A percentile compares a stretch with the other conserved stretches of the same genome.
phyloP scores from a whole-genome alignment of 2,888 invertebrate genomes.

The Drosophila ezoana region DNA sequence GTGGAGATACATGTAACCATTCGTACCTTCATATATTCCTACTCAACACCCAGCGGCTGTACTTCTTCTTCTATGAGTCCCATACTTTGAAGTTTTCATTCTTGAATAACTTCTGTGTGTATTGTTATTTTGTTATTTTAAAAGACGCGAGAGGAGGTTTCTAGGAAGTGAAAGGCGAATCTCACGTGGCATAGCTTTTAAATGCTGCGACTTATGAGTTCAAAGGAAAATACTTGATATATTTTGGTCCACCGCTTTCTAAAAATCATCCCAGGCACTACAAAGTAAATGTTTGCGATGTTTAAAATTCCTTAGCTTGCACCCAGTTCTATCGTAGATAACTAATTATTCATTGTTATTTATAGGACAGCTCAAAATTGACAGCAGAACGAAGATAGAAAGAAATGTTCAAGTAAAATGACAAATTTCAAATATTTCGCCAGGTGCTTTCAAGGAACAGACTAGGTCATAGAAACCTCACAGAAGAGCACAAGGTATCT shows the following conservation, averaged over 20 bases:
- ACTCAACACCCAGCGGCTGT: no score
- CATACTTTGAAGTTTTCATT: no score
- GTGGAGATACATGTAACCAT: no score
- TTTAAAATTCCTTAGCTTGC: slow-evolving; percentile 5
- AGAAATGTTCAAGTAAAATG: slow-evolving; percentile 19
- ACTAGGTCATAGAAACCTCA: not conserved
- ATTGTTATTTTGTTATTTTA: no score
- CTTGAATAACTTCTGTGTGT: no score
- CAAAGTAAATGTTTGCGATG: slow-evolving; percentile 2
- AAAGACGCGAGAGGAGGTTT: no score
- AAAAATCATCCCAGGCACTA: slow-evolving; percentile 1
- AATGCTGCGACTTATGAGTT: no score
- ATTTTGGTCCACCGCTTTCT: not conserved
- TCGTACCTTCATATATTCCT: no score
- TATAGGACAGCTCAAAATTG: slow-evolving; percentile 22
- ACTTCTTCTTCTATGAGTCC: no score
- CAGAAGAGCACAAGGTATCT: not conserved
- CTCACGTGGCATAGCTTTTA: no score
- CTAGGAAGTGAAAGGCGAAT: no score
- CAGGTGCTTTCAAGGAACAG: slow-evolving; percentile 47
- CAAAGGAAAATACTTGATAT: not conserved
- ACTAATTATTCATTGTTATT: slow-evolving; percentile 28
- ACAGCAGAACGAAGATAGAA: slow-evolving; percentile 15
- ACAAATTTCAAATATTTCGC: slow-evolving; percentile 15
- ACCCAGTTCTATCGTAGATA: slow-evolving; percentile 9